Percentiles rank a stretch among this genome's conserved stretches.
Evolutionary conservation across 2,888 invertebrate genomes (phyloP).

Genomic region (Endotricha flammealis): DNA sequence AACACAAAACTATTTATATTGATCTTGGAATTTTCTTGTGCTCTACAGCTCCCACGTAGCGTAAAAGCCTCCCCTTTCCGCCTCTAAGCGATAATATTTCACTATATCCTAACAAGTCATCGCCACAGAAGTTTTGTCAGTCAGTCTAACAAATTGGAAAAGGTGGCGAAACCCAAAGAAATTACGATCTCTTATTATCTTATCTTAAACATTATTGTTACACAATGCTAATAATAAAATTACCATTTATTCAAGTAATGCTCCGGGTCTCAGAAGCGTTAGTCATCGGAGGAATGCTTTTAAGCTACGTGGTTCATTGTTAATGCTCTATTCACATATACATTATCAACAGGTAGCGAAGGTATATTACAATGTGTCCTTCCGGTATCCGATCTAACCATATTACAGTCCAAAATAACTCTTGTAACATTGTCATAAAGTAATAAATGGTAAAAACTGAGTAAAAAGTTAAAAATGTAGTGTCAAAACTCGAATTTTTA

Average conservation of each 20-base stretch:
- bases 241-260: constrained; percentile 23
- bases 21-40: too few species aligned
- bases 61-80: too few species aligned
- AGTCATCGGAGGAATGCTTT: constrained; percentile 60
- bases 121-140: too few species aligned
- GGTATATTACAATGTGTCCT: constrained; percentile 61
- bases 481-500: constrained; percentile 6
- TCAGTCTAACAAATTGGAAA: too few species aligned
- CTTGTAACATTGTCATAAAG: constrained; percentile 24
- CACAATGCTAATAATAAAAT: too few species aligned
- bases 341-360: constrained; percentile 74
- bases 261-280: constrained; percentile 30
- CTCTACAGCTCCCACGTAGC: too few species aligned
- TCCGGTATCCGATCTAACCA: constrained; percentile 55
- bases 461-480: constrained; percentile 15
- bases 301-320: constrained; percentile 51
- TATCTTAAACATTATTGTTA: too few species aligned
- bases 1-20: too few species aligned
- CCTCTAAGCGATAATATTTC: too few species aligned
- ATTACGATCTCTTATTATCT: too few species aligned
- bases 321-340: constrained; percentile 55
- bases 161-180: too few species aligned
- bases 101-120: too few species aligned
- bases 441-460: constrained; percentile 16
- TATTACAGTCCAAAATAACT: constrained; percentile 23